phyloP scores from a whole-genome alignment of 2,113 vertebrate genomes.

The Melanocharis versteri region DNA sequence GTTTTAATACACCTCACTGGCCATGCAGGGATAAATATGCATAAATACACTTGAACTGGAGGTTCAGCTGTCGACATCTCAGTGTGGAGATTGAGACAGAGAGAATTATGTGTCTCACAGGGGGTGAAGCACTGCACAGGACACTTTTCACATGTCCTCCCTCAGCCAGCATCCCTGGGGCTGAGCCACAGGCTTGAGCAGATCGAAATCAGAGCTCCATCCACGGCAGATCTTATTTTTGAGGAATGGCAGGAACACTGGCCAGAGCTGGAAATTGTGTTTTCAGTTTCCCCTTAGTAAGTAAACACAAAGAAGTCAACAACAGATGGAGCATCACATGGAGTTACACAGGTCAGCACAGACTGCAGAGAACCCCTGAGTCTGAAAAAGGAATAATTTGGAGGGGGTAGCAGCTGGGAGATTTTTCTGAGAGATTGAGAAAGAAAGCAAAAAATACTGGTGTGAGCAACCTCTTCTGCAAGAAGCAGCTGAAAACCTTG shows the following conservation, averaged over 20 bases:
- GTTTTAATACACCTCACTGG: not conserved
- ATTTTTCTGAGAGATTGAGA: not conserved
- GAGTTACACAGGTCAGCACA: constrained; percentile 17
- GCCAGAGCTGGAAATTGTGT: constrained; percentile 18
- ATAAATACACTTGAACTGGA: constrained; percentile 7
- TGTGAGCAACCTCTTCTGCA: not conserved
- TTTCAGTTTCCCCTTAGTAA: constrained; percentile 6
- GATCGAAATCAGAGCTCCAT: not conserved
- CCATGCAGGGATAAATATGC: not conserved
- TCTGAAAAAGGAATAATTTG: not conserved
- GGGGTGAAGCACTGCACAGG: not conserved
- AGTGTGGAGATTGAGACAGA: not conserved
- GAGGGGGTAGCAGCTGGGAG: not conserved
- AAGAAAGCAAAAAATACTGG: not conserved
- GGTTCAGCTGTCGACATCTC: not conserved
- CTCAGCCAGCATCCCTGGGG: not conserved
- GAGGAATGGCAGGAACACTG: constrained; percentile 6
- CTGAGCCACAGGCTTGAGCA: not conserved
- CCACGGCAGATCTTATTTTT: not conserved
- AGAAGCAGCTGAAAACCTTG: not conserved
- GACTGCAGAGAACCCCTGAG: not conserved
- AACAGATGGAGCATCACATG: constrained; percentile 54
- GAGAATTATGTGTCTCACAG: not conserved
- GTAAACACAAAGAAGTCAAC: constrained; percentile 50
- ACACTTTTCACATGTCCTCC: not conserved